Evolutionary conservation across 2,888 invertebrate genomes (phyloP).

Genomic region (Elgonia sp.): DNA sequence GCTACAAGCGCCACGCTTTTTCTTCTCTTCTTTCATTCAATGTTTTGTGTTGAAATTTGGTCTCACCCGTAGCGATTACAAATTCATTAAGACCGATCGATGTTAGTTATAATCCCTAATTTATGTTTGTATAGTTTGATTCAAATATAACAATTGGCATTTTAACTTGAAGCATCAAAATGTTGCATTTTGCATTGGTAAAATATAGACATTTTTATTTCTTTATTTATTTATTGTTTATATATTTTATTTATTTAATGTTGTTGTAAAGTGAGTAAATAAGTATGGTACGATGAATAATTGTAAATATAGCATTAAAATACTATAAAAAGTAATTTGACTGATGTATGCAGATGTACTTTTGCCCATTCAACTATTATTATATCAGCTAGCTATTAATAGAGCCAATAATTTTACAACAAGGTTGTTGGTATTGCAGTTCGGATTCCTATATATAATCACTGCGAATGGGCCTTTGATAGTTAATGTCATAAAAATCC

Average conservation of each 20-base stretch:
- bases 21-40: conserved; percentile 11
- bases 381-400: conserved; percentile 46
- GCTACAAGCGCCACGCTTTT: background rate
- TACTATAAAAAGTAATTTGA: too few relatives aligned
- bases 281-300: too few relatives aligned
- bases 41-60: conserved; percentile 15
- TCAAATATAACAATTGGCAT: background rate
- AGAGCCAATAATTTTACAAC: conserved; percentile 48
- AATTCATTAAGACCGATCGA: conserved; percentile 13
- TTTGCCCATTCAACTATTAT: conserved; percentile 58
- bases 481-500: conserved; percentile 16
- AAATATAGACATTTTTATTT: too few relatives aligned
- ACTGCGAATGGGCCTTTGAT: background rate
- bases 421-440: conserved; percentile 43
- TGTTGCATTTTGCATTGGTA: too few relatives aligned
- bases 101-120: conserved; percentile 6
- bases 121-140: conserved; percentile 22
- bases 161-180: background rate
- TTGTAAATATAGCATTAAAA: too few relatives aligned
- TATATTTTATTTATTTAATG: too few relatives aligned
- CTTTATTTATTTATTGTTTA: too few relatives aligned
- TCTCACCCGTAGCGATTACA: conserved; percentile 5
- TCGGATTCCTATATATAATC: conserved; percentile 23
- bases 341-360: background rate
- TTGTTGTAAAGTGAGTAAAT: too few relatives aligned